Evolutionary conservation across 1,140 invertebrate genomes (phyloP), one percentile per base, ranked within the genome.

Genomic region (Laodelphax striatellus): DNA sequence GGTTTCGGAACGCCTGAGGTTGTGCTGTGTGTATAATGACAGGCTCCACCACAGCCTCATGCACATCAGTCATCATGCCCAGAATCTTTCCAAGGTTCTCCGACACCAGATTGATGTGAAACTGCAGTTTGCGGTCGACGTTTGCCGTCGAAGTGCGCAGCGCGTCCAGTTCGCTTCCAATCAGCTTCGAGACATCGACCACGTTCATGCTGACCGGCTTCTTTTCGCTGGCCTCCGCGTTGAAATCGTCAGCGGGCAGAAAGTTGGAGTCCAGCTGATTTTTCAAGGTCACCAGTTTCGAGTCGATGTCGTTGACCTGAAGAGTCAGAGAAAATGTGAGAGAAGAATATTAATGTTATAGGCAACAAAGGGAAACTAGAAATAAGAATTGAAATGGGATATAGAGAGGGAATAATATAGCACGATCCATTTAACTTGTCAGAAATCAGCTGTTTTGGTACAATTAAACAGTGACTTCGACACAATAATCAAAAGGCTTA

Each of bases 171-270:
- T 90, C 86, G 17, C 82, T 79, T 67, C 83, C 89, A 67, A 89
- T 78, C 11, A 86, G 80, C 72, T 88, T 90, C 0, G 86, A 84
- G 42, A 88, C 86, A 69, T 90, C 87, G 31, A 86, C 78, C 13
- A 86, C 81, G 68, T 86, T 88, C 55, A 64, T 63, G 66, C 85
- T 87, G 4, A 89, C 80, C 0, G 87, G 85, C 64, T 88, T 88
- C 71, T 89, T 90, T 66, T 90, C 88, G 66, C 87, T 90, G 1
- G 87, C 87, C 69, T 90, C 88, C 0, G 84, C 87, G 63, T 88
- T 89, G 63, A 90, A 86, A 62, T 90, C 87, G 62, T 90, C 87
- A 1, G 80, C 81, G 61, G 84, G 83, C 52, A 91, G 73, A 63
- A 87, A 86, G 69, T 89, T 90, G 63, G 80, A 87, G 66, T 91